A percentile compares a stretch with the other conserved stretches of the same genome.
Evolutionary conservation across 2,888 invertebrate genomes (phyloP).

Genomic region (Argynnis bischoffii): DNA sequence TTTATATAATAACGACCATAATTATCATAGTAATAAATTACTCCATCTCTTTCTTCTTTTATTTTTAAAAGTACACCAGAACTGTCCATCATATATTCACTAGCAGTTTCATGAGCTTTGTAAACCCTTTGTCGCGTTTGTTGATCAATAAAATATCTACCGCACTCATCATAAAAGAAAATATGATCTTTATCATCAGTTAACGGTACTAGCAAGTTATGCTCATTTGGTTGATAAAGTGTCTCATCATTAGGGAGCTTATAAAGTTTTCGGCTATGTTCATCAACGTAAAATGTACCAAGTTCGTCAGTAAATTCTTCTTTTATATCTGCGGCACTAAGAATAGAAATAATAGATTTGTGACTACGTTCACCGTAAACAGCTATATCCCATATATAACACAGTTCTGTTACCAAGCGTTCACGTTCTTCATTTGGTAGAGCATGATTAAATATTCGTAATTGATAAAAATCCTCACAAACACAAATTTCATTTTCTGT

Average conservation of each 20-base stretch:
- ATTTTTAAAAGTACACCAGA: constrained; percentile 65
- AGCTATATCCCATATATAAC: constrained; percentile 68
- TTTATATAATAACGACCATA: constrained; percentile 73
- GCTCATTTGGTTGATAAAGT: constrained; percentile 68
- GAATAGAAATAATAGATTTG: constrained; percentile 71
- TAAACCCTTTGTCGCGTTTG: constrained; percentile 66
- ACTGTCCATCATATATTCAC: constrained; percentile 75
- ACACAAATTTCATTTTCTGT: constrained; percentile 53
- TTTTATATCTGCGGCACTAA: constrained; percentile 64
- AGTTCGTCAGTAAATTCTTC: constrained; percentile 70
- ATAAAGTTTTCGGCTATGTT: constrained; percentile 70
- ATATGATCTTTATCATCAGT: constrained; percentile 63
- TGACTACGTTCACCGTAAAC: constrained; percentile 61
- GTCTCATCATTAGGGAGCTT: constrained; percentile 57
- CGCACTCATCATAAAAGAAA: constrained; percentile 74
- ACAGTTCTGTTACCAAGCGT: constrained; percentile 67
- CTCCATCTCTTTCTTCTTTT: constrained; percentile 66
- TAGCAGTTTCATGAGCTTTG: constrained; percentile 65
- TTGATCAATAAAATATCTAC: constrained; percentile 65
- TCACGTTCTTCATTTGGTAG: constrained; percentile 64
- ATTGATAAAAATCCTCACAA: constrained; percentile 67
- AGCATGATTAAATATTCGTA: constrained; percentile 70
- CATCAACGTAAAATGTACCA: constrained; percentile 67
- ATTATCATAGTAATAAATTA: constrained; percentile 68
- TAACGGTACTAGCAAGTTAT: constrained; percentile 62